A percentile compares a stretch with the other conserved stretches of the same genome.
phyloP scores from a whole-genome alignment of 2,113 vertebrate genomes.

The Uria lomvia region DNA sequence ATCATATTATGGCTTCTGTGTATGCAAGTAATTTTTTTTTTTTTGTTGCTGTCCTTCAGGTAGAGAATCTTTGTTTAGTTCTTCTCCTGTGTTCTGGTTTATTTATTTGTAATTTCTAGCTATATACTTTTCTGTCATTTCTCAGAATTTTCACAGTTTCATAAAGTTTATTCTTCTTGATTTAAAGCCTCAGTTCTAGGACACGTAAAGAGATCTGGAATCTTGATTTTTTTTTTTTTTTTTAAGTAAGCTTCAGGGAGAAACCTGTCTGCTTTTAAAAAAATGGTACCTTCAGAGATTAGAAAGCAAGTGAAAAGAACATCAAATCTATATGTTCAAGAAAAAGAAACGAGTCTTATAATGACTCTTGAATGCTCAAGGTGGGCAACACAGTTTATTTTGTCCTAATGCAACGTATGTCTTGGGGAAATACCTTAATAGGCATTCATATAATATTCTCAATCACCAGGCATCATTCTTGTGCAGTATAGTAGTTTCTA shows the following conservation, averaged over 20 bases:
- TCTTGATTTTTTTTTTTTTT: not conserved
- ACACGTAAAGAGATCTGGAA: not conserved
- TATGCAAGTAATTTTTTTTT: not conserved
- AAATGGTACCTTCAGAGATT: not conserved
- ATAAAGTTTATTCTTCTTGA: not conserved
- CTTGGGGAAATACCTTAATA: not conserved
- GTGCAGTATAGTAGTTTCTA: not conserved
- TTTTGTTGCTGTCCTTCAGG: not conserved
- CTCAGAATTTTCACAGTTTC: not conserved
- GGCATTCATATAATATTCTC: not conserved
- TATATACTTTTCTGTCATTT: accelerated
- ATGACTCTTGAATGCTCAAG: not conserved
- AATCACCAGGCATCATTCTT: not conserved
- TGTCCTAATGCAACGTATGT: not conserved
- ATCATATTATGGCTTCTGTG: not conserved
- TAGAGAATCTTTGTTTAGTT: not conserved
- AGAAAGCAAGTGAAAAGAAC: not conserved
- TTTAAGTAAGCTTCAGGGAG: not conserved
- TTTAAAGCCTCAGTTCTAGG: not conserved
- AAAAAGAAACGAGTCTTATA: not conserved
- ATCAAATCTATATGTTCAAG: not conserved
- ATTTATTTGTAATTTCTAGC: not conserved
- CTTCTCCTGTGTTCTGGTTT: not conserved
- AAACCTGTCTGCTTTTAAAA: not conserved
- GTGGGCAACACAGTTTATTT: not conserved